Evolutionary conservation across 2,113 vertebrate species (phyloP), one percentile per base, ranked within the genome.

Genomic region (Thryonomys swinderianus): DNA sequence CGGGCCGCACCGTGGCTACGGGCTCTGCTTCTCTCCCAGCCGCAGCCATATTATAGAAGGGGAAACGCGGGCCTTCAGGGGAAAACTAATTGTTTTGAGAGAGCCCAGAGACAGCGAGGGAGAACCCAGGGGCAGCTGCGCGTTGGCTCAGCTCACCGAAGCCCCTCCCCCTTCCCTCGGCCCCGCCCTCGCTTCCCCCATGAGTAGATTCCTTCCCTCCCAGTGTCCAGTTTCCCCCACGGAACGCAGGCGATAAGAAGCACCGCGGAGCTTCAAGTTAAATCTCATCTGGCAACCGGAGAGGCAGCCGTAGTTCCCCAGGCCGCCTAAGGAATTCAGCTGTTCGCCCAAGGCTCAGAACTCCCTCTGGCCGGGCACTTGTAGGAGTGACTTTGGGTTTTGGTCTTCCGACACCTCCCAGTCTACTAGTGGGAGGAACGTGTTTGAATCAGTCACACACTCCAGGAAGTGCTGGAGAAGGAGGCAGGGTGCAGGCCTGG

Each of bases 131-230:
- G 32, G 74, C 34, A 74, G 1, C n/a, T 23, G 1, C 1, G 4
- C 1, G 3, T 4, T 7, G 12, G 30, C 21, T 4, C 9, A 9
- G 74, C 78, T 0, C 30, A 30, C 7, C n/a, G n/a, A n/a, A n/a
- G 10, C 3, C 74, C 74, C 7, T 16, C 3, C 8, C 5, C 16
- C 13, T 1, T 6, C 1, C 32, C 0, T 2, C 3, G 2, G 16
- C 30, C 27, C 7, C 42, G 48, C 73, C 6, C 6, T 30, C 2
- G 27, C 73, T 32, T 25, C 45, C 1, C 0, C 3, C 16, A 2
- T 0, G 11, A 10, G 5, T n/a, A n/a, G 48, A 21, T 53, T 53
- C 40, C 30, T 5, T 0, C 11, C n/a, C 14, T 55, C 66, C 0
- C 2, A 3, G 8, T 0, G 8, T 40, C 61, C 12, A 45, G 62